These are phyloP conservation scores for Tachyglossus aculeatus DNA, from an alignment of 2,797 vertebrate genomes.

Conservation along the genomic window DNA sequence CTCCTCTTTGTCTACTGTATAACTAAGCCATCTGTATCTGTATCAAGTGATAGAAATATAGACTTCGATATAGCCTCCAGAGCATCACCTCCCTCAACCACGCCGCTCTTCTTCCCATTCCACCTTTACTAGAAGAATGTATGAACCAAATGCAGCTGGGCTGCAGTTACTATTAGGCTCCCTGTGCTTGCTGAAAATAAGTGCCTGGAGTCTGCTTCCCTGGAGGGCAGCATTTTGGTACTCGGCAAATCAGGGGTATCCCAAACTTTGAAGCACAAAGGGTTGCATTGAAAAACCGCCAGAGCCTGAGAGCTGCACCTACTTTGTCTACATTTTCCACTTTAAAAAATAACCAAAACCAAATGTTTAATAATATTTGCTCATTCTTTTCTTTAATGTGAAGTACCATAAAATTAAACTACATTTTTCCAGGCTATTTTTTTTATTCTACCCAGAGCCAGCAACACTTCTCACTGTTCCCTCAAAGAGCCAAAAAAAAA, in stretches of 20 bases:
- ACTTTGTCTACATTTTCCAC: neutral
- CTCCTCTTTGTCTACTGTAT: too few species aligned
- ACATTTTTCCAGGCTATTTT: neutral
- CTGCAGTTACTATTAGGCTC: neutral
- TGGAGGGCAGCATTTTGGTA: neutral
- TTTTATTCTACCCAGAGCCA: conserved; percentile 15
- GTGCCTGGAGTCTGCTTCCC: neutral
- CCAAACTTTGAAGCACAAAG: neutral
- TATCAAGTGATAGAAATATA: too few species aligned
- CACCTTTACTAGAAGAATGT: too few species aligned
- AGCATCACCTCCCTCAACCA: too few species aligned
- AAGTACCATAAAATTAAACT: conserved; percentile 20
- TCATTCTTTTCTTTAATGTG: conserved; percentile 14
- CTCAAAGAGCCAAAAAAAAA: conserved; percentile 1
- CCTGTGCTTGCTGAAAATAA: neutral
- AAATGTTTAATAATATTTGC: conserved; percentile 3
- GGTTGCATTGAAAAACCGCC: neutral
- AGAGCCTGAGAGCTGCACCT: neutral
- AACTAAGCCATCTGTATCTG: too few species aligned
- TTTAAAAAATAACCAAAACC: conserved; percentile 13
- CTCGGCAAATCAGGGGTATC: neutral
- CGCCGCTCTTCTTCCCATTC: too few species aligned
- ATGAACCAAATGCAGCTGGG: too few species aligned
- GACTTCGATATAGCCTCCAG: too few species aligned
- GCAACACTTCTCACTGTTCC: neutral